phyloP scores from a whole-genome alignment of 2,113 vertebrate species.

The Anguilla japonica region DNA sequence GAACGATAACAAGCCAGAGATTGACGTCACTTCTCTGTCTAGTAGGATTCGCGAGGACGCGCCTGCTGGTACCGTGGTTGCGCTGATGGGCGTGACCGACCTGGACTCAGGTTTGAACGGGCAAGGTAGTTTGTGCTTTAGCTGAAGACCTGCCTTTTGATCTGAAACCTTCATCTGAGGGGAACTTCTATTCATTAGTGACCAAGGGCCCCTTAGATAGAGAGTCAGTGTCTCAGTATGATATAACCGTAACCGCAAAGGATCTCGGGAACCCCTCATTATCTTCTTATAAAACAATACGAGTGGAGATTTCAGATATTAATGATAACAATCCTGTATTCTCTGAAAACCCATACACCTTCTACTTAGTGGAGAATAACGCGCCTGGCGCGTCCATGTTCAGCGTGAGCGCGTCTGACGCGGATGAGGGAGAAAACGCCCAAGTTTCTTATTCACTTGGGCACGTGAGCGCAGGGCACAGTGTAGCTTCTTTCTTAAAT shows the following conservation, averaged over 20 bases:
- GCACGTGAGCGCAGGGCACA: constrained; percentile 30
- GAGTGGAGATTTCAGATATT: constrained; percentile 50
- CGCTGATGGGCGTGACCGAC: constrained; percentile 41
- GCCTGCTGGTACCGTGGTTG: constrained; percentile 31
- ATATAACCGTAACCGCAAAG: constrained; percentile 49
- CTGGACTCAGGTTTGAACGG: constrained; percentile 38
- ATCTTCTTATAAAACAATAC: constrained; percentile 38
- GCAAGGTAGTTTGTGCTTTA: constrained; percentile 26
- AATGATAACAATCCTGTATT: constrained; percentile 59
- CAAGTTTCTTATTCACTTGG: constrained; percentile 48
- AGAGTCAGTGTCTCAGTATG: constrained; percentile 43
- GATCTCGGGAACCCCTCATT: constrained; percentile 50
- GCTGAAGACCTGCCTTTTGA: constrained; percentile 40
- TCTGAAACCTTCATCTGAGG: constrained; percentile 31
- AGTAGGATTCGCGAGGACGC: constrained; percentile 51
- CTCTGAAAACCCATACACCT: constrained; percentile 38
- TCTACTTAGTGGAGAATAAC: constrained; percentile 51
- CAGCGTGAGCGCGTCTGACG: constrained; percentile 33
- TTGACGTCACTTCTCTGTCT: constrained; percentile 55
- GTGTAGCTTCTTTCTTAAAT: constrained; percentile 57
- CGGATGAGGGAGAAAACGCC: constrained; percentile 46
- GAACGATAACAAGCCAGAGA: constrained; percentile 49
- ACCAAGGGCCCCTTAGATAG: constrained; percentile 45
- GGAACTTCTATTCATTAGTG: constrained; percentile 23
- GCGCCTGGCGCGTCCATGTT: constrained; percentile 46